A percentile compares a stretch with the other conserved stretches of the same genome.
Conservation (phyloP, 2,888 invertebrate genomes). For the Odontothrips loti region DNA sequence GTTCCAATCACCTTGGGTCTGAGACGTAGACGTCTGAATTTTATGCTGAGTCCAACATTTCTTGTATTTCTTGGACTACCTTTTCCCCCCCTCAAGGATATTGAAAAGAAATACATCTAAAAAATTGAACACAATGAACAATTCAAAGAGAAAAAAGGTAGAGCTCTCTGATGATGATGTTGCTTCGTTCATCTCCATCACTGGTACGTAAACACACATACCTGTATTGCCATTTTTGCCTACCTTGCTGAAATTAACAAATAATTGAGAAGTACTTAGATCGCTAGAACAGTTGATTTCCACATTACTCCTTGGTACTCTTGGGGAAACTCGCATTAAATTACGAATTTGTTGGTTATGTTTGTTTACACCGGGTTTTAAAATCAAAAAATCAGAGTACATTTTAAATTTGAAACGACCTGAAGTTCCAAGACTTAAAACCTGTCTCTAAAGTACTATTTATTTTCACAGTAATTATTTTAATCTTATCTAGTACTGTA, state of each 20-base stretch:
- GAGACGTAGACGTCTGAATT: no score
- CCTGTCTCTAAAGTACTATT: not conserved
- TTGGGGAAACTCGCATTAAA: not conserved
- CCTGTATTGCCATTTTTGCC: not conserved
- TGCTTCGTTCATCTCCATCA: conserved; percentile 7
- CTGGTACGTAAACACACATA: not conserved
- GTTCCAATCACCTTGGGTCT: no score
- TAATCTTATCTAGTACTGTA: no score
- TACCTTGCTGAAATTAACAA: no score
- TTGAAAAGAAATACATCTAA: not conserved
- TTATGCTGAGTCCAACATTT: no score
- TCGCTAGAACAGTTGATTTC: no score
- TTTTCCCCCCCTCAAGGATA: no score
- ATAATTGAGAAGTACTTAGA: no score
- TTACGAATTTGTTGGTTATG: not conserved
- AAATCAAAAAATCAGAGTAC: not conserved
- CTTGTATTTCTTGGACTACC: no score
- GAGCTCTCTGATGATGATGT: not conserved
- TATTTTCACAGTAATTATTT: not conserved
- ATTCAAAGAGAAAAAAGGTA: not conserved
- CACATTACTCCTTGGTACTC: not conserved
- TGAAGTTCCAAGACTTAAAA: not conserved
- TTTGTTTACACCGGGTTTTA: not conserved
- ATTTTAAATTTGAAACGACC: not conserved
- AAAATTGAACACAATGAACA: not conserved